Base-by-base conservation (phyloP, 2,113 vertebrate genomes). In the Percopsis transmontana region DNA sequence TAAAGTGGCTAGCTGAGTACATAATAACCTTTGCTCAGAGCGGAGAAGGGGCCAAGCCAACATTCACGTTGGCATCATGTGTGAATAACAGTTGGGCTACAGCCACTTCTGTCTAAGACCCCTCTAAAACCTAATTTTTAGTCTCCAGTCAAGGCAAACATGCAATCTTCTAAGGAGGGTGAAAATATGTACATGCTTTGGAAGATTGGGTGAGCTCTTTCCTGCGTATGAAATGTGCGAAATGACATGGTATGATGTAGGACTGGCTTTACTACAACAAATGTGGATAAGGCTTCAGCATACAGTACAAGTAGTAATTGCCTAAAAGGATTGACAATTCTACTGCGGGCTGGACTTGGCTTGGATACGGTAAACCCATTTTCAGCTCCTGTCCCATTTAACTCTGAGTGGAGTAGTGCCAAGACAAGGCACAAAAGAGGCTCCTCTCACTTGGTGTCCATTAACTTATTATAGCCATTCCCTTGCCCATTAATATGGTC, bases 401-500 rank as follows among this genome's bases (percentile, higher is more conserved):
- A 73, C 13, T 23, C 6, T 3, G 2, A 18, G 5, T 44, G 19
- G 11, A 7, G 47, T 2, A n/a, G 16, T 72, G 68, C 69, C 64
- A 74, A 57, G 72, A 61, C 54, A 8, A 58, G 75, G 70, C 63
- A 62, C 65, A 58, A 63, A 77, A 71, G 58, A 71, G 74, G 63
- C 54, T 64, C 62, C 13, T 66, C 74, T 73, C 48, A 19, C 48
- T 74, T 57, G 68, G 52, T 68, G 44, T 76, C 61, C 73, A 85
- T 82, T 75, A 64, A 72, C 76, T 78, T 79, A 79, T 78, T 77
- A 74, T 81, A 84, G 71, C 68, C 42, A 79, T 78, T 70, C 60
- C 10, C 15, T 27, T 19, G 76, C 47, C 61, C 59, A 79, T 82
- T 85, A 82, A 86, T 75, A 68, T 72, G 42, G 63, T 72, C 68